phyloP scores from a whole-genome alignment of 2,797 vertebrate species.

The Urocyon cinereoargenteus region DNA sequence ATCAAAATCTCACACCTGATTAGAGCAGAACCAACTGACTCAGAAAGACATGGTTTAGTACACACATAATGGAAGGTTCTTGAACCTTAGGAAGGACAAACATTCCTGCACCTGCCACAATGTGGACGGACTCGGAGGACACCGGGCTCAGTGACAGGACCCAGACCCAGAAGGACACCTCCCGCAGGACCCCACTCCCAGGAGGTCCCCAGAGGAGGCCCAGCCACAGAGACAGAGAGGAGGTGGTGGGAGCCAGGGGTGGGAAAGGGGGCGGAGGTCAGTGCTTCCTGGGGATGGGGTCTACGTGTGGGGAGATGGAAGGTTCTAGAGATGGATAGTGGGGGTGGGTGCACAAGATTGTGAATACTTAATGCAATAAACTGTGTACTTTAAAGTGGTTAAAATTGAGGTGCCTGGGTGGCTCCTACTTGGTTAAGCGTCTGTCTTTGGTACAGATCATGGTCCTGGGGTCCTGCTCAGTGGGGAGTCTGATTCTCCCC shows the following conservation, averaged over 20 bases:
- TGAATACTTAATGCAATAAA: not conserved
- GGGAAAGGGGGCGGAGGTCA: not conserved
- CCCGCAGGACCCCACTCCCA: not conserved
- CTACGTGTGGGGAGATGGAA: not conserved
- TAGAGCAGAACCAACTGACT: not conserved
- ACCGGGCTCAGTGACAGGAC: not conserved
- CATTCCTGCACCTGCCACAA: not conserved
- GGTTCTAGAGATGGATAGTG: not conserved
- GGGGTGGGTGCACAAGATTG: not conserved
- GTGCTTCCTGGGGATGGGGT: not conserved
- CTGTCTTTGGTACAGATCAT: not conserved
- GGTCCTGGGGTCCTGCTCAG: not conserved
- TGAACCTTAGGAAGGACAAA: not conserved
- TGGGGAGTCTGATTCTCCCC: not conserved
- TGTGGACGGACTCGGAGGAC: not conserved
- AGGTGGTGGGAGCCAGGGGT: not conserved
- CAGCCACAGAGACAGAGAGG: not conserved
- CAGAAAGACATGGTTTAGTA: not conserved
- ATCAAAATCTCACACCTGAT: accelerated
- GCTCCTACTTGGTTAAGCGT: not conserved
- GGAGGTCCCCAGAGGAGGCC: not conserved
- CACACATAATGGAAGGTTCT: not conserved
- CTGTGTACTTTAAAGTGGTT: no score
- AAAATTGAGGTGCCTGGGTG: not conserved
- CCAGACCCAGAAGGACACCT: not conserved